These are phyloP conservation scores for Malthinus flaveolus DNA, from an alignment of 2,888 invertebrate species.

Conservation along the genomic window DNA sequence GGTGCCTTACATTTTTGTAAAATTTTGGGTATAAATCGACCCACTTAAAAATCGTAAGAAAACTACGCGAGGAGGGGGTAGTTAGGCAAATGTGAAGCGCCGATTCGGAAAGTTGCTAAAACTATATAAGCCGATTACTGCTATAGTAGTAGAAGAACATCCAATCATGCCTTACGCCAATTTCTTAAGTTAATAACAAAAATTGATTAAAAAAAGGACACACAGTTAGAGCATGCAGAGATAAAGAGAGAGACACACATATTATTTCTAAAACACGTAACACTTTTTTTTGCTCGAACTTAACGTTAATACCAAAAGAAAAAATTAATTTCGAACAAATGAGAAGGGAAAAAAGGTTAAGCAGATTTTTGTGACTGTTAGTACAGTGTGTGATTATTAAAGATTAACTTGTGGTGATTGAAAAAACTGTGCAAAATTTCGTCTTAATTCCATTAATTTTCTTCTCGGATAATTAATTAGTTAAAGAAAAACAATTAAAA, in stretches of 20 bases:
- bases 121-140: no score
- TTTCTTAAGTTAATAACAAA: background rate
- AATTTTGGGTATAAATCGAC: no score
- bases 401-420: constrained; percentile 22
- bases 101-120: no score
- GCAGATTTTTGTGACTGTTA: constrained; percentile 40
- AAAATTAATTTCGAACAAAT: constrained; percentile 16
- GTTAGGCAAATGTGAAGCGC: no score
- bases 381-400: constrained; percentile 39
- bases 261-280: constrained; percentile 8
- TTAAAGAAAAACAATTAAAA: background rate
- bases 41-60: no score
- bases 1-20: no score
- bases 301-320: no score
- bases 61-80: no score
- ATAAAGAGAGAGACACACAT: constrained; percentile 21
- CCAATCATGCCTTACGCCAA: background rate
- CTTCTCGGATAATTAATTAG: constrained; percentile 4
- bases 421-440: constrained; percentile 20
- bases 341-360: constrained; percentile 16
- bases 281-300: background rate
- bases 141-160: no score
- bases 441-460: constrained; percentile 5
- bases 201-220: constrained; percentile 1
- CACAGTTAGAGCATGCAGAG: constrained; percentile 13